Percentiles rank a stretch among this genome's conserved stretches.
Evolutionary conservation across 2,888 invertebrate genomes (phyloP).

Genomic region (Escarpia spicata): DNA sequence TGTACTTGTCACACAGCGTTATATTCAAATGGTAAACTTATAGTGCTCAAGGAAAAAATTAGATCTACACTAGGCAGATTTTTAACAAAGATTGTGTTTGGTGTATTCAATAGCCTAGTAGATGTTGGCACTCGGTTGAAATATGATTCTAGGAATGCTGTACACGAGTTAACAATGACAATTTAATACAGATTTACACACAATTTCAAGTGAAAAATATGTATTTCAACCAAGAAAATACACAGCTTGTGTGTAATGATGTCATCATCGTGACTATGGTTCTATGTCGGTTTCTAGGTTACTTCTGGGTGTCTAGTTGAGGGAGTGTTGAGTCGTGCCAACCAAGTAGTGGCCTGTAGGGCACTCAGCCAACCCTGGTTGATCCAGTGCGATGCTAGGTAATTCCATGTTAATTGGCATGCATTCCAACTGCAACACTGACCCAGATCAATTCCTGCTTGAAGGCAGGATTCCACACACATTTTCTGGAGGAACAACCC

Average conservation of each 20-base stretch:
- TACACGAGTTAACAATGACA: too few relatives aligned
- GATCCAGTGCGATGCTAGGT: background rate
- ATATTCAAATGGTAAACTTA: too few relatives aligned
- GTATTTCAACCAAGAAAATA: too few relatives aligned
- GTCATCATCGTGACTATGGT: background rate
- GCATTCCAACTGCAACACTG: background rate
- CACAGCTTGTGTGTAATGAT: background rate
- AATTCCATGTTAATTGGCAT: conserved; percentile 10
- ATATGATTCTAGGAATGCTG: too few relatives aligned
- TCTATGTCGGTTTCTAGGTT: background rate
- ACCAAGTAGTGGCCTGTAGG: background rate
- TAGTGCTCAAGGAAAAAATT: too few relatives aligned
- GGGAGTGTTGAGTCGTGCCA: background rate
- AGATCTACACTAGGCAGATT: too few relatives aligned
- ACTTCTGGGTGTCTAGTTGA: background rate
- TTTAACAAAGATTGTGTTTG: too few relatives aligned
- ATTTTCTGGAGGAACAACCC: background rate
- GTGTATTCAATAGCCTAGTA: too few relatives aligned
- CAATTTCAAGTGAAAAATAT: too few relatives aligned
- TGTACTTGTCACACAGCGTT: too few relatives aligned
- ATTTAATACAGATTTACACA: too few relatives aligned
- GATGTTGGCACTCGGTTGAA: too few relatives aligned
- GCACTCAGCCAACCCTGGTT: background rate
- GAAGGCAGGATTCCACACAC: background rate
- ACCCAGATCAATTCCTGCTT: background rate